These are phyloP conservation scores for Heliconius hermathena DNA, from an alignment of 1,140 invertebrate species.

Conservation along the genomic window DNA sequence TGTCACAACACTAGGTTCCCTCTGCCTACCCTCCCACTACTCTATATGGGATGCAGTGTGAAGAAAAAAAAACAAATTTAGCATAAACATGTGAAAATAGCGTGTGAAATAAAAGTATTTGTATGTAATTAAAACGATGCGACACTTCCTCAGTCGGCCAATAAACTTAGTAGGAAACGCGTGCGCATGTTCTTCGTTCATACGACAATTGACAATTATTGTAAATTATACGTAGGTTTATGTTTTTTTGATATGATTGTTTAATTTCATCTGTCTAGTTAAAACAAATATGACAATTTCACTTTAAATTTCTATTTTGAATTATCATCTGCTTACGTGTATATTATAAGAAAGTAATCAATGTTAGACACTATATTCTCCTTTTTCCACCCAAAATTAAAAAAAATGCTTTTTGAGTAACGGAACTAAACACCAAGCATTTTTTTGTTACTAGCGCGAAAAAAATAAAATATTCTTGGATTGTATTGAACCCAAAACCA, in stretches of 20 bases:
- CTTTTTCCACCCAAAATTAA: no score
- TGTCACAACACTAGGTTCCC: not conserved
- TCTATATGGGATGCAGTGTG: not conserved
- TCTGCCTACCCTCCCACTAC: not conserved
- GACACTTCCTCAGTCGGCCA: slow-evolving; percentile 5
- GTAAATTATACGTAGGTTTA: not conserved
- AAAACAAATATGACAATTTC: not conserved
- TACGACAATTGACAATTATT: not conserved
- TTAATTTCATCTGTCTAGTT: not conserved
- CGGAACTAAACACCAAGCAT: no score
- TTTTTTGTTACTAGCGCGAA: no score
- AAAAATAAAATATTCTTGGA: no score
- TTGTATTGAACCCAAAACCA: no score
- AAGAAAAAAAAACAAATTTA: not conserved
- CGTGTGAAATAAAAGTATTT: not conserved
- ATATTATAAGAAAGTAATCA: no score
- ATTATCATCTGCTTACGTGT: no score
- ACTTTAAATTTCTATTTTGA: not conserved
- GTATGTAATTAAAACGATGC: not conserved
- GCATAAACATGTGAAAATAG: not conserved
- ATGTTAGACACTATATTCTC: no score
- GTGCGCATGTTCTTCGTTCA: not conserved
- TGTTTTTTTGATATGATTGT: not conserved
- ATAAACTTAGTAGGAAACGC: slow-evolving; percentile 1
- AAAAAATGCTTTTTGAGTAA: no score